Evolutionary conservation across 2,797 vertebrate species (phyloP), one percentile per base, ranked within the genome.

Genomic region (Megalops cyprinoides): DNA sequence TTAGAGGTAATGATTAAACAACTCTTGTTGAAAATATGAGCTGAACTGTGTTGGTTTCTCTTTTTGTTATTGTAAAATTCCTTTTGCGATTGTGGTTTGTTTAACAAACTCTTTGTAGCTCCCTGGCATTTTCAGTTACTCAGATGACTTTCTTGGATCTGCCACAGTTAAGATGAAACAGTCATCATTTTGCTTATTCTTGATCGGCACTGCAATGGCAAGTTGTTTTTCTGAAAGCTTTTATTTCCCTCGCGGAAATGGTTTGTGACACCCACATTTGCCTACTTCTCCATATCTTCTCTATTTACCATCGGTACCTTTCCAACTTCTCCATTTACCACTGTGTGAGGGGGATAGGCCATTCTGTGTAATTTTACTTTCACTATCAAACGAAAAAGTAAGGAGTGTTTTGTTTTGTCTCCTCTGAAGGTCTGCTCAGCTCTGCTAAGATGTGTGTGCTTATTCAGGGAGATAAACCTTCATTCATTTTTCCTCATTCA

Each of bases 361-460:
- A 71, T 44, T 71, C 67, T 71, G 67, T 7, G 7, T 71, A 42
- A 15, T 56, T 76, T 76, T 76, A 56, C 31, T 76, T 76, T 76
- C 74, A 76, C 48, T 55, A 56, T 55, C 74, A 48, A 51, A 18
- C 34, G 49, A 76, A 49, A n/a, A 53, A 53, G 53, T 56, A 7
- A 73, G 8, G 67, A 25, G 14, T 74, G 44, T 51, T 65, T 82
- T 82, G 46, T 84, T 84, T 83, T 65, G 79, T 84, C 81, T 80
- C 3, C 46, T 60, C 42, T 75, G 78, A 84, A 85, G 82, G 85
- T 86, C 75, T 37, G 46, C 37, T 31, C 48, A 28, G 42, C 39
- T 78, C 44, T 25, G n/a, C 20, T 49, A 28, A 46, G 25, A 48
- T 31, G 28, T 51, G 39, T 69, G 15, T 67, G 69, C 53, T 49